Evolutionary conservation across 2,797 vertebrate species (phyloP).

Genomic region (Acanthurus leucopareius): DNA sequence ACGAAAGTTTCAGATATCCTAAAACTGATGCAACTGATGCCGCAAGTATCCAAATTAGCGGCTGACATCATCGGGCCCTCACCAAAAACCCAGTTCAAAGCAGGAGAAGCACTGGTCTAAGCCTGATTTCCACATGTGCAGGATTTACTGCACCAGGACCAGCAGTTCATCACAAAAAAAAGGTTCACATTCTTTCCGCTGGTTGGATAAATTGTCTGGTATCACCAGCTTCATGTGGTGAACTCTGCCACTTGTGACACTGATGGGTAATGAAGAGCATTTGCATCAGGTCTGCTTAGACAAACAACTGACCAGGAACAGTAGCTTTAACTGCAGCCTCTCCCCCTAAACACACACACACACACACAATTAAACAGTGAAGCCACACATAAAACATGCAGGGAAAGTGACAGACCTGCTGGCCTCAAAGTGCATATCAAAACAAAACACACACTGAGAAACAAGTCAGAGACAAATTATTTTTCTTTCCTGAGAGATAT

Average conservation of each 20-base stretch:
- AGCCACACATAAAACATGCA: conserved; percentile 22
- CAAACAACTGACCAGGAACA: conserved; percentile 60
- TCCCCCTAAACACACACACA: conserved; percentile 10
- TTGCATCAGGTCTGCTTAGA: conserved; percentile 49
- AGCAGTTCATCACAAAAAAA: conserved; percentile 15
- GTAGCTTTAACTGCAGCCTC: conserved; percentile 40
- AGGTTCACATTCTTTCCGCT: conserved; percentile 53
- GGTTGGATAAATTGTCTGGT: conserved; percentile 42
- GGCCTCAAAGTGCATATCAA: neutral
- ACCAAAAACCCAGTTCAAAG: conserved; percentile 26
- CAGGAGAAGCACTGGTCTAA: conserved; percentile 18
- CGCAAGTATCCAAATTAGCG: conserved; percentile 69
- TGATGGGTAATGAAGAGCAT: conserved; percentile 18
- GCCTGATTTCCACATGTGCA: conserved; percentile 51
- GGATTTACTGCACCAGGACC: conserved; percentile 49
- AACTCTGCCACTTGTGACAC: conserved; percentile 21
- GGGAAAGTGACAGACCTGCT: conserved; percentile 13
- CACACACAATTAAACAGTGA: no score
- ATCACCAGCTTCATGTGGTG: conserved; percentile 27
- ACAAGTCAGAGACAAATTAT: conserved; percentile 12
- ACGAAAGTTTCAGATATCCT: conserved; percentile 67
- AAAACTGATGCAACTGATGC: conserved; percentile 57
- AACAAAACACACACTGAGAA: neutral
- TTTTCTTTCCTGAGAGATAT: conserved; percentile 11
- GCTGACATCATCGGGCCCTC: conserved; percentile 66